Percentiles rank a stretch among this genome's conserved stretches.
Conservation (phyloP, 2,888 invertebrate species). For the Automeris io region DNA sequence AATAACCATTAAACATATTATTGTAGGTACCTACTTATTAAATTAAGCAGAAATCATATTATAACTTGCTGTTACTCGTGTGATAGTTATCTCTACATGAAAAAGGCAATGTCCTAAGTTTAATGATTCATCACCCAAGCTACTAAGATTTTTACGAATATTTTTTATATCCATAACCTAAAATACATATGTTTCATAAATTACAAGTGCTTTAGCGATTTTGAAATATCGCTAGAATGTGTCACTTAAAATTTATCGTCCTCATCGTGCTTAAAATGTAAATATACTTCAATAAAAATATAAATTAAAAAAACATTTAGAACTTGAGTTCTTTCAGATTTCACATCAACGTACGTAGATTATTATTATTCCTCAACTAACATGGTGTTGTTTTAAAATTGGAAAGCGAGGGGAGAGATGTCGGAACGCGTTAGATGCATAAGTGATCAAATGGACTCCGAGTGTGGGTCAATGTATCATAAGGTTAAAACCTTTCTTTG, state of each 20-base stretch:
- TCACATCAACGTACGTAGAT: background rate
- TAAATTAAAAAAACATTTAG: no score
- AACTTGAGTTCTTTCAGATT: no score
- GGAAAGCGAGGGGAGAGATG: constrained; percentile 31
- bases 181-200: no score
- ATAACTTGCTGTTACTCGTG: background rate
- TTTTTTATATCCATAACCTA: background rate
- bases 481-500: constrained; percentile 67
- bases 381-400: constrained; percentile 34
- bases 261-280: no score
- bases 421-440: constrained; percentile 67
- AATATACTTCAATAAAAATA: background rate
- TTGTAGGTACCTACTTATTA: no score
- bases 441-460: constrained; percentile 61
- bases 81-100: background rate
- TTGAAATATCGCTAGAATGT: no score
- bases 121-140: background rate
- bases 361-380: background rate
- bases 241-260: no score
- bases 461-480: constrained; percentile 61
- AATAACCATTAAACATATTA: background rate
- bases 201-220: no score
- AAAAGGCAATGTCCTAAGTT: background rate
- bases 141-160: background rate
- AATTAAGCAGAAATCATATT: background rate